Conservation (phyloP, 2,888 invertebrate species). For the Cerceris rybyensis region DNA sequence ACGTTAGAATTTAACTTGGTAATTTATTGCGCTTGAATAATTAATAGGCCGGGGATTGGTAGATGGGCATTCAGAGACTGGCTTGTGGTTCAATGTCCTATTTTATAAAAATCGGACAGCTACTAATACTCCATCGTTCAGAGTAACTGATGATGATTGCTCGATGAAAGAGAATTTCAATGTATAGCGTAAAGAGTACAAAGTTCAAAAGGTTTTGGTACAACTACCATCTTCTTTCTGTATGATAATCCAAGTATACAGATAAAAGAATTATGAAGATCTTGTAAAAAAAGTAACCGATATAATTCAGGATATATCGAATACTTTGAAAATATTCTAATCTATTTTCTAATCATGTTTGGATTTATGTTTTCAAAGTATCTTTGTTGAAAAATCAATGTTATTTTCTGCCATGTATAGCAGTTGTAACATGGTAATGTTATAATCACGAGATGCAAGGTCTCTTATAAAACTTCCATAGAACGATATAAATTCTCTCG, state of each 20-base stretch:
- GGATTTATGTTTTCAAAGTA: background rate
- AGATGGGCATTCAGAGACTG: conserved; percentile 51
- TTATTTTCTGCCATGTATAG: no score
- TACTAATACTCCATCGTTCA: conserved; percentile 19
- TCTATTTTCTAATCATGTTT: background rate
- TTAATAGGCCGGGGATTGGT: conserved; percentile 49
- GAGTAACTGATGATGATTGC: background rate
- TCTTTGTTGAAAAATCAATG: no score
- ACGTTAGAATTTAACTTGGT: conserved; percentile 38
- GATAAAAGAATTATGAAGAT: no score
- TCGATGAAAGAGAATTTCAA: background rate
- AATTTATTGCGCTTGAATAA: conserved; percentile 25
- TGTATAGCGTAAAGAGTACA: background rate
- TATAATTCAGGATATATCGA: no score
- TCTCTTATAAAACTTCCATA: no score
- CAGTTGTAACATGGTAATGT: no score
- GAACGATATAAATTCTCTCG: no score
- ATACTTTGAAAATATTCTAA: background rate
- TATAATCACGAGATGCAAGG: no score
- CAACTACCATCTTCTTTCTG: no score
- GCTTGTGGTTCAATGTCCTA: conserved; percentile 38
- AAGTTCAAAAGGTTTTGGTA: background rate
- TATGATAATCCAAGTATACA: no score
- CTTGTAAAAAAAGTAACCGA: no score
- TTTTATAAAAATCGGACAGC: conserved; percentile 25